phyloP scores from a whole-genome alignment of 1,140 invertebrate species.

The Mya arenaria region DNA sequence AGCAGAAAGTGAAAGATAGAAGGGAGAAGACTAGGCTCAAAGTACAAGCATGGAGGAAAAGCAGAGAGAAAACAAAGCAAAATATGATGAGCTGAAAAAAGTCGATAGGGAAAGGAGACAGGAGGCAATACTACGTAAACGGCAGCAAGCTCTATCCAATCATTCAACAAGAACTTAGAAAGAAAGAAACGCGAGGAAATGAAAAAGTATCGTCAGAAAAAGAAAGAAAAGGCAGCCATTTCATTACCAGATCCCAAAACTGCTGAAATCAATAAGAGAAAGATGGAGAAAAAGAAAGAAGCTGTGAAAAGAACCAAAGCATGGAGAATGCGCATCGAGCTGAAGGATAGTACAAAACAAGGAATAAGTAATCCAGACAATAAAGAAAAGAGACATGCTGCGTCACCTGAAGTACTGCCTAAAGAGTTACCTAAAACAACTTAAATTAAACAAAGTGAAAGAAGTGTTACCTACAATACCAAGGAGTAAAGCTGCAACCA shows the following conservation, averaged over 20 bases:
- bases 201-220: constrained; percentile 27
- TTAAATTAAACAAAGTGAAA: constrained; percentile 26
- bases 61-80: constrained; percentile 13
- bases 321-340: constrained; percentile 23
- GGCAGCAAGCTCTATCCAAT: neutral
- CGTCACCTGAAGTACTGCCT: no score
- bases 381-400: no score
- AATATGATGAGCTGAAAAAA: constrained; percentile 6
- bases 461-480: constrained; percentile 18
- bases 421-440: constrained; percentile 13
- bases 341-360: constrained; percentile 20
- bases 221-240: constrained; percentile 8
- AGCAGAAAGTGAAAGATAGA: constrained; percentile 16
- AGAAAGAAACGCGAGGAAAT: constrained; percentile 31
- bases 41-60: constrained; percentile 19
- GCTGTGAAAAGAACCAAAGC: constrained; percentile 31
- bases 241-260: neutral
- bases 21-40: constrained; percentile 18
- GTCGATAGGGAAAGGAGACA: constrained; percentile 23
- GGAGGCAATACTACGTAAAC: neutral
- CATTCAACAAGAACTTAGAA: neutral
- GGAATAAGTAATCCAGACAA: neutral
- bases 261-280: neutral
- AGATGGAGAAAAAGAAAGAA: constrained; percentile 22
- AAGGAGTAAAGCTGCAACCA: constrained; percentile 27